phyloP scores from a whole-genome alignment of 2,888 invertebrate genomes.

The Thysanoteuthis rhombus region DNA sequence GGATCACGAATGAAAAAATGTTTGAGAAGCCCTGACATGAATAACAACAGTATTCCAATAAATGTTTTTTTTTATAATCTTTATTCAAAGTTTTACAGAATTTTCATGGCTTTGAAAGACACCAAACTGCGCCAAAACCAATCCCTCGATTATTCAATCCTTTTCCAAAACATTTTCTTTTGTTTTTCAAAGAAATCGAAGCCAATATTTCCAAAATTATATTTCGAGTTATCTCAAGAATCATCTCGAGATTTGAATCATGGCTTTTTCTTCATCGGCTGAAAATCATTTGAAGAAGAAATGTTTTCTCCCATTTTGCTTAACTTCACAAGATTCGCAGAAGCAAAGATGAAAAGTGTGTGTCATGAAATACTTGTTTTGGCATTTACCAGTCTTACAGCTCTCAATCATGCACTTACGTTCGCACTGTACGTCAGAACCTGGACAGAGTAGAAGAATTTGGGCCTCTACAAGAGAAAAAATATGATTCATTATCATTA shows the following conservation, averaged over 20 bases:
- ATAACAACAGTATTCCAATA: neutral
- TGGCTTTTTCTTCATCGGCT: too few species aligned
- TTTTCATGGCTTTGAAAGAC: neutral
- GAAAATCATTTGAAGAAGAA: too few species aligned
- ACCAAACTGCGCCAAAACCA: neutral
- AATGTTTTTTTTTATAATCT: neutral
- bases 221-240: too few species aligned
- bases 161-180: neutral
- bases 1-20: too few species aligned
- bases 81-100: neutral
- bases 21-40: neutral
- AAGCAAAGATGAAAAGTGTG: neutral
- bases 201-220: neutral
- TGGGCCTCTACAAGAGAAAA: neutral
- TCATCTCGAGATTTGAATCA: too few species aligned
- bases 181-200: neutral
- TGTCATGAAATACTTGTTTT: accelerated
- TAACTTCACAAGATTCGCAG: neutral
- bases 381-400: accelerated
- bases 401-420: neutral
- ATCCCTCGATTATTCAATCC: too few species aligned
- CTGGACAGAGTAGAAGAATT: neutral
- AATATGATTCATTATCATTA: too few species aligned
- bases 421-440: neutral
- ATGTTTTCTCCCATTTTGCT: accelerated